A percentile compares a stretch with the other conserved stretches of the same genome.
phyloP scores from a whole-genome alignment of 2,797 vertebrate species.

The Manis pentadactyla region DNA sequence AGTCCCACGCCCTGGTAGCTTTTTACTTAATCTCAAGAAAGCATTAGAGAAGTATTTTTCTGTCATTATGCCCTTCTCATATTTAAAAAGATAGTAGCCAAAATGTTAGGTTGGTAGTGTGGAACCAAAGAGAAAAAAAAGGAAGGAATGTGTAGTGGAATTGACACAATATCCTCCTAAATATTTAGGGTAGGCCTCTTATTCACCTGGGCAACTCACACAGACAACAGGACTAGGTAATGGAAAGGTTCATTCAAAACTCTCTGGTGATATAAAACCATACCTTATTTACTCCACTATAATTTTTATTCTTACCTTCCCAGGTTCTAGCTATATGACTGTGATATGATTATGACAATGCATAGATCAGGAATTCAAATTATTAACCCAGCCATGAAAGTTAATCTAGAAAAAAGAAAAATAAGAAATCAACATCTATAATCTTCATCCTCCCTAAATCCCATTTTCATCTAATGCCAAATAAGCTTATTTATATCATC shows the following conservation, averaged over 20 bases:
- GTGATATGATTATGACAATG: neutral
- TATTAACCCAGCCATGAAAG: neutral
- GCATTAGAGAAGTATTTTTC: neutral
- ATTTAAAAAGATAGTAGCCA: neutral
- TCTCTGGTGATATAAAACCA: neutral
- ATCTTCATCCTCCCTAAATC: neutral
- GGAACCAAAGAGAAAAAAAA: neutral
- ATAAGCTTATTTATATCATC: neutral
- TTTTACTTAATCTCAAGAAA: neutral
- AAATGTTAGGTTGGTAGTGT: neutral
- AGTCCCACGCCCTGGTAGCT: neutral
- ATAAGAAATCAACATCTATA: neutral
- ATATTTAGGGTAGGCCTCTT: neutral
- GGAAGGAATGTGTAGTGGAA: neutral
- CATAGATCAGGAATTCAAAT: slow-evolving; percentile 3
- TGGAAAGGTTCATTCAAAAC: neutral
- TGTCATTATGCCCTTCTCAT: neutral
- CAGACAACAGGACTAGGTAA: neutral
- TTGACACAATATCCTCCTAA: neutral
- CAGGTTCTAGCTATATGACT: neutral
- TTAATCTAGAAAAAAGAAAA: slow-evolving; percentile 13
- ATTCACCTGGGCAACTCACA: neutral
- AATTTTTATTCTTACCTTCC: neutral
- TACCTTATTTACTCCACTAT: neutral
- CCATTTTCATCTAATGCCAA: neutral